phyloP scores from a whole-genome alignment of 2,888 invertebrate genomes.

The Teleogryllus oceanicus region DNA sequence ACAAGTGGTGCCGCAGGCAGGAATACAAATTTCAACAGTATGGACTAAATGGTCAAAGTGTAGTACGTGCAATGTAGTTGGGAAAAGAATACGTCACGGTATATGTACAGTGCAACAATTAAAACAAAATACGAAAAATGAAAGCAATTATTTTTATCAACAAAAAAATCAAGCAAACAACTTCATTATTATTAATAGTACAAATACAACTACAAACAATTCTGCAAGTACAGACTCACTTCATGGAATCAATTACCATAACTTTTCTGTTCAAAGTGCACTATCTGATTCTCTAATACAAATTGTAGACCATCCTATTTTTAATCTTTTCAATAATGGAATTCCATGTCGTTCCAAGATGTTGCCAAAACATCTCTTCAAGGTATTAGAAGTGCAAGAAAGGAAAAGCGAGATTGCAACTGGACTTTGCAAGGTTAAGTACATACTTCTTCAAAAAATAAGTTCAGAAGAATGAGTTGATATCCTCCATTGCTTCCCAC shows the following conservation, averaged over 20 bases:
- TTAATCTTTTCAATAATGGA: constrained; percentile 52
- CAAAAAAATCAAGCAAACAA: neutral
- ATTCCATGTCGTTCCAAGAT: constrained; percentile 59
- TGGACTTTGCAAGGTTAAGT: constrained; percentile 53
- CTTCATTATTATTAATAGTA: neutral
- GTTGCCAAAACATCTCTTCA: constrained; percentile 49
- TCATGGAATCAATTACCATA: neutral
- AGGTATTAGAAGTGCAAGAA: constrained; percentile 46
- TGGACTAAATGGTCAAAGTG: constrained; percentile 67
- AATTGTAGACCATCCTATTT: constrained; percentile 37
- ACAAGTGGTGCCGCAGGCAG: constrained; percentile 46
- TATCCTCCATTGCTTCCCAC: neutral
- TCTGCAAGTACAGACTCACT: neutral
- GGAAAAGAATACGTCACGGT: constrained; percentile 57
- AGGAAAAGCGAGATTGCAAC: constrained; percentile 56
- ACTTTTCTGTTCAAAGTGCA: neutral
- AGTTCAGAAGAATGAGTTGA: neutral
- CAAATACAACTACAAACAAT: neutral
- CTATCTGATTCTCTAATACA: neutral
- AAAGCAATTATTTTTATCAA: neutral
- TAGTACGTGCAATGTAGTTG: constrained; percentile 58
- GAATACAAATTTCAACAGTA: constrained; percentile 51
- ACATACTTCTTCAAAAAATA: constrained; percentile 26
- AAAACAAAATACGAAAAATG: neutral
- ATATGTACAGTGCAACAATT: constrained; percentile 53